A percentile compares a stretch with the other conserved stretches of the same genome.
Conservation (phyloP, 1,140 invertebrate species). For the Muscidifurax raptorellus region DNA sequence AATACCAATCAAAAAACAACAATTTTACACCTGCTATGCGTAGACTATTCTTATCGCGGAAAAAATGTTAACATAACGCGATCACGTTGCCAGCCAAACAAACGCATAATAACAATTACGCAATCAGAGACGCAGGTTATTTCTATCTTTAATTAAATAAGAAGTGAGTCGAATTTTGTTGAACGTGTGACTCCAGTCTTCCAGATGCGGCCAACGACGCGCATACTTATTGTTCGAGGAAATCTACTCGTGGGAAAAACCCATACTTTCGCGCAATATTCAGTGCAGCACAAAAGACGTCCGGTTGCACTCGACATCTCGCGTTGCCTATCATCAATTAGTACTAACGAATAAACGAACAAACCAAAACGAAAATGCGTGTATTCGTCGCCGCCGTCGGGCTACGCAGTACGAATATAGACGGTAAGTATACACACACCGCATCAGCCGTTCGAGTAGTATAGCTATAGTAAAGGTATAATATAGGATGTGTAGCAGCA, state of each 20-base stretch:
- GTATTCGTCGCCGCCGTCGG: too few species aligned
- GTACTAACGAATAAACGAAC: background rate
- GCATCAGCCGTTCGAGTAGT: background rate
- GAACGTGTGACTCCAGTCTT: too few species aligned
- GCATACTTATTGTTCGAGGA: background rate
- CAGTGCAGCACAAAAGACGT: background rate
- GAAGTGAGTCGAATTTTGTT: too few species aligned
- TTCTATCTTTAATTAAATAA: too few species aligned
- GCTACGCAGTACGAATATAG: background rate
- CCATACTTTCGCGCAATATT: background rate
- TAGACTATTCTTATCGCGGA: background rate
- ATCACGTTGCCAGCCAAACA: background rate
- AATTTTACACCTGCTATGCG: conserved; percentile 11
- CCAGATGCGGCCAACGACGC: background rate
- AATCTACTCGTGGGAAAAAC: background rate
- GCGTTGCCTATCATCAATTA: background rate
- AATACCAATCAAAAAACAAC: conserved; percentile 41
- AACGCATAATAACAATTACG: background rate
- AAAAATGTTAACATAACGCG: background rate
- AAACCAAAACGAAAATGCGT: background rate
- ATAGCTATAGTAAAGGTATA: too few species aligned
- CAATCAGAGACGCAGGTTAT: too few species aligned
- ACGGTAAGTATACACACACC: background rate
- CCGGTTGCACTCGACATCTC: background rate
- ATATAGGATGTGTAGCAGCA: too few species aligned